These are phyloP conservation scores for Monopis laevigella DNA, from an alignment of 2,888 invertebrate species.

Conservation along the genomic window DNA sequence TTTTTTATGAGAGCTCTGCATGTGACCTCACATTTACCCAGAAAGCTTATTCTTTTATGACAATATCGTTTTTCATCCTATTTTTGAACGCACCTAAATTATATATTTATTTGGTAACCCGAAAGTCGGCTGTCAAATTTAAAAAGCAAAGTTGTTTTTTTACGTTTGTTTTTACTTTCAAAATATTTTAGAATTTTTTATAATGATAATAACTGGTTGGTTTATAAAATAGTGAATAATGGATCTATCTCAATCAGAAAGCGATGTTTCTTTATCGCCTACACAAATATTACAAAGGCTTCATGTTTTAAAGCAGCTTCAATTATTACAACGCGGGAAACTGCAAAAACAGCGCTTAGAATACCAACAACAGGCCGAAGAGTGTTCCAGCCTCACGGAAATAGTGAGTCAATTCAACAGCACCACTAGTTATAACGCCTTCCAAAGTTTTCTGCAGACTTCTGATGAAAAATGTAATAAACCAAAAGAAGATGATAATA, in stretches of 20 bases:
- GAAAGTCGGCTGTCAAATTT: not conserved
- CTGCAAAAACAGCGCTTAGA: slow-evolving; percentile 48
- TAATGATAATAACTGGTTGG: too few relatives aligned
- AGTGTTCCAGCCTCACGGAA: slow-evolving; percentile 44
- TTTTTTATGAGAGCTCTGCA: too few relatives aligned
- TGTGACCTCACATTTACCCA: too few relatives aligned
- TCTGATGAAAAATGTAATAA: slow-evolving; percentile 20
- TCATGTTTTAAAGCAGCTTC: slow-evolving; percentile 47
- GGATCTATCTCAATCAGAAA: slow-evolving; percentile 49
- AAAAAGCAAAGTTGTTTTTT: not conserved
- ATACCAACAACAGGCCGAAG: slow-evolving; percentile 40
- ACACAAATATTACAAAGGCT: slow-evolving; percentile 51
- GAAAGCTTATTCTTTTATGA: too few relatives aligned
- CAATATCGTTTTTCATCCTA: too few relatives aligned
- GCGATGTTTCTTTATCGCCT: slow-evolving; percentile 50
- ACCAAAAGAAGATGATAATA: slow-evolving; percentile 24
- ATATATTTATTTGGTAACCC: too few relatives aligned
- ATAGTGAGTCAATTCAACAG: slow-evolving; percentile 53
- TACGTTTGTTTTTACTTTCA: not conserved
- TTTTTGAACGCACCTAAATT: too few relatives aligned
- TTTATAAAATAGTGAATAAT: slow-evolving; percentile 24
- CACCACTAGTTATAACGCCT: slow-evolving; percentile 53
- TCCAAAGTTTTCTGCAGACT: slow-evolving; percentile 46
- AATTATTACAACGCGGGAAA: slow-evolving; percentile 52
- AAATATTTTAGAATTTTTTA: not conserved